phyloP scores from a whole-genome alignment of 2,113 vertebrate species.

The Hemiscyllium ocellatum region DNA sequence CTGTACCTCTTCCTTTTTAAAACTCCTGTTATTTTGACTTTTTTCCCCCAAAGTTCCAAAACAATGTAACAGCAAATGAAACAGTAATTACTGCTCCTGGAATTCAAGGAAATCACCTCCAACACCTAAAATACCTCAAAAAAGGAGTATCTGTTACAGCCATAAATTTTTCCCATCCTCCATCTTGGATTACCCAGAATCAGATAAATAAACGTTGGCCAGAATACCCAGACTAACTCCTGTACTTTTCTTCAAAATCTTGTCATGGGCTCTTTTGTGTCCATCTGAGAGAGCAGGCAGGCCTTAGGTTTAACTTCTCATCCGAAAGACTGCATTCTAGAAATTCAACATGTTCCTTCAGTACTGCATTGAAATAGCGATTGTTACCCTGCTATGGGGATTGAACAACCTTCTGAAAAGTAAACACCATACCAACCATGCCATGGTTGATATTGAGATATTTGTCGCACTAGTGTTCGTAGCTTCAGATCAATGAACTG shows the following conservation, averaged over 20 bases:
- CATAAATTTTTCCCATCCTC: too few relatives aligned
- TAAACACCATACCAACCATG: too few relatives aligned
- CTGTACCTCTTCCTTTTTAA: too few relatives aligned
- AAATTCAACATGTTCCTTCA: not conserved
- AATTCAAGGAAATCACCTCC: too few relatives aligned
- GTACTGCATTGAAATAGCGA: not conserved
- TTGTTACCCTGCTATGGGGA: not conserved
- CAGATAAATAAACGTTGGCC: not conserved
- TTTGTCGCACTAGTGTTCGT: not conserved
- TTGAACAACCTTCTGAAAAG: not conserved
- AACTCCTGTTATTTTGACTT: too few relatives aligned
- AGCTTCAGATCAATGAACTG: not conserved
- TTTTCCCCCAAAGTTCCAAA: too few relatives aligned
- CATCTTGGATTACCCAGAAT: too few relatives aligned
- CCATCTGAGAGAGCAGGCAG: not conserved
- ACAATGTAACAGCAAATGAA: too few relatives aligned
- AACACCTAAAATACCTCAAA: too few relatives aligned
- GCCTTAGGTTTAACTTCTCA: not conserved
- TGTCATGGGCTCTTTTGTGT: not conserved
- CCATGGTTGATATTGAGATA: not conserved
- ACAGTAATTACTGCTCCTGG: too few relatives aligned
- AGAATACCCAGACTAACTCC: not conserved
- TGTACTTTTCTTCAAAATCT: not conserved
- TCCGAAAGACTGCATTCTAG: not conserved
- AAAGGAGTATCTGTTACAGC: too few relatives aligned